Evolutionary conservation across 2,113 vertebrate species (phyloP).

Genomic region (Dicrurus megarhynchus): DNA sequence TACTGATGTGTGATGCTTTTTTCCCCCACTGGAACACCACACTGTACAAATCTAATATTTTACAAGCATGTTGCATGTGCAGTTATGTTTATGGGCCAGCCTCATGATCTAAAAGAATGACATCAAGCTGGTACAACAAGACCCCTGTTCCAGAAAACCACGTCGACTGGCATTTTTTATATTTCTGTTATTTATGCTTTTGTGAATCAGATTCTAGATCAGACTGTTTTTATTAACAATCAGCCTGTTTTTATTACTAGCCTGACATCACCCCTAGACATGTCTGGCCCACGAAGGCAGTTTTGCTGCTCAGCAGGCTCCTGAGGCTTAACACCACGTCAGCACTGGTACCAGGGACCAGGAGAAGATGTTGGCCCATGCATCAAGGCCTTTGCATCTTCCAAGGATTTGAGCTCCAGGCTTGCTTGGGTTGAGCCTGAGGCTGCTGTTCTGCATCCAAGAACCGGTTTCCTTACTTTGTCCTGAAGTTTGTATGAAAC

Average conservation of each 20-base stretch:
- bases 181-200: not conserved
- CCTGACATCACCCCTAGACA: slow-evolving; percentile 24
- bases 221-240: slow-evolving; percentile 29
- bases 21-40: not conserved
- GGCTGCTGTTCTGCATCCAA: not conserved
- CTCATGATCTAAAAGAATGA: not conserved
- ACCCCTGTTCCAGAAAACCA: not conserved
- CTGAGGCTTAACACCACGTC: not conserved
- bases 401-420: not conserved
- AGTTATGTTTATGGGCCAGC: not conserved
- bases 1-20: not conserved
- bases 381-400: not conserved
- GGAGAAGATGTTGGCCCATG: not conserved
- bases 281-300: not conserved
- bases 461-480: not conserved
- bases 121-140: not conserved
- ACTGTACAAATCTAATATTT: not conserved
- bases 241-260: slow-evolving; percentile 25
- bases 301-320: not conserved
- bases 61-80: not conserved
- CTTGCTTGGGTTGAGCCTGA: not conserved
- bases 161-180: not conserved
- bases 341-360: not conserved
- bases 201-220: not conserved
- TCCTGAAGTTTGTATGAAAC: not conserved